Percentiles rank a stretch among this genome's conserved stretches.
These are phyloP conservation scores for Oryzias celebensis DNA, from an alignment of 2,113 vertebrate genomes.

Conservation along the genomic window DNA sequence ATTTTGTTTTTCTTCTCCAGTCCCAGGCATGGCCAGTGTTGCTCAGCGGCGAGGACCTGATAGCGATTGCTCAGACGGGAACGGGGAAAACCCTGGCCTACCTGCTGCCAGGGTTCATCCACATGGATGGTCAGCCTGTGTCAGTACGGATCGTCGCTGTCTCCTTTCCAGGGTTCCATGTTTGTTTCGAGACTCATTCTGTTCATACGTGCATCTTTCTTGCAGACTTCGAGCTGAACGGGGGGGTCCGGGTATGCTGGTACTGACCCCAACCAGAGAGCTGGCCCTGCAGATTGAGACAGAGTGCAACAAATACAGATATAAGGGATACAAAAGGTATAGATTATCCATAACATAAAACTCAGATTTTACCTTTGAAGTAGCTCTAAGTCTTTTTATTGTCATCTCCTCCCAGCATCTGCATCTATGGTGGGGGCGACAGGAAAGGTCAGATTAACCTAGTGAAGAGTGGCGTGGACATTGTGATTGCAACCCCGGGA, in stretches of 20 bases:
- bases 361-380: neutral
- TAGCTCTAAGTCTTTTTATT: neutral
- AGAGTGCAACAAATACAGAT: slow-evolving; percentile 91
- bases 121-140: slow-evolving; percentile 90
- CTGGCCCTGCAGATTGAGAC: slow-evolving; percentile 91
- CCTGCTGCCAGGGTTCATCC: slow-evolving; percentile 94
- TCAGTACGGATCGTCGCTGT: slow-evolving; percentile 68
- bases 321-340: slow-evolving; percentile 90
- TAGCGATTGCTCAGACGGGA: slow-evolving; percentile 95
- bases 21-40: slow-evolving; percentile 94
- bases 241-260: slow-evolving; percentile 92
- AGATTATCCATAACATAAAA: neutral
- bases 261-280: slow-evolving; percentile 93
- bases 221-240: slow-evolving; percentile 75
- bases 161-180: accelerated
- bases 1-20: slow-evolving; percentile 58
- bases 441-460: slow-evolving; percentile 83
- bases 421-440: slow-evolving; percentile 93
- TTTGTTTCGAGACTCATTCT: neutral
- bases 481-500: slow-evolving; percentile 96
- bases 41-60: slow-evolving; percentile 90
- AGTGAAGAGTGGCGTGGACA: slow-evolving; percentile 86
- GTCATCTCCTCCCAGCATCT: slow-evolving; percentile 77
- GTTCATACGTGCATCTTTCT: neutral
- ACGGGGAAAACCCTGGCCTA: slow-evolving; percentile 95